Evolutionary conservation across 2,797 vertebrate genomes (phyloP), one percentile per base, ranked within the genome.

Genomic region (Xiphophorus birchmanni): DNA sequence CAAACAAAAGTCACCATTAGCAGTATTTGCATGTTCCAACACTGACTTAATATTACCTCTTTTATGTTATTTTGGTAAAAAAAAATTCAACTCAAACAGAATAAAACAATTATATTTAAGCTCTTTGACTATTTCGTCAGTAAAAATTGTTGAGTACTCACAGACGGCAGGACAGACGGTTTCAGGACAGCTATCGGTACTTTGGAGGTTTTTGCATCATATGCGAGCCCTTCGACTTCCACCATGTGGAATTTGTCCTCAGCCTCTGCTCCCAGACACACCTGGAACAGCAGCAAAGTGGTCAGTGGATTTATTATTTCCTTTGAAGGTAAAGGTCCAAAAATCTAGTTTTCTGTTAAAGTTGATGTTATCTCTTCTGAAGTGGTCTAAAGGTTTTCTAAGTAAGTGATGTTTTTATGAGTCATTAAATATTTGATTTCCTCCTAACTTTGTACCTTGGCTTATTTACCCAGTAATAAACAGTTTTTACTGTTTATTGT

Each of bases 211-310:
- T 96, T 96, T 23, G 96, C 96, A 80, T 96, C 94, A 0, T 92
- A 96, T 0, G 95, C 94, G 71, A 96, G 89, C 6, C 95, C 96
- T 74, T 96, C 96, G 0, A 96, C 90, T 90, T 96, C 96, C 83
- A 96, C 96, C 81, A 93, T 93, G 86, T 96, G 96, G 80, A 96
- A 95, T 73, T 93, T 94, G 80, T 96, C 96, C 86, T 96, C 96
- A 0, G 96, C 96, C 21, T 96, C 96, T 1, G 95, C 94, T 63
- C 96, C 96, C 76, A 96, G 84, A 91, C 96, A 96, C 52, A 95
- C 95, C 96, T 96, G 90, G 67, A 86, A 87, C 60, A 84, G 26
- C 60, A 80, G 23, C 37, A 81, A 48, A 83, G 29, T 21, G 58
- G 18, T 71, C n/a, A 76, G 42, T 11, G 47, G 18, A 42, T 42